phyloP scores from a whole-genome alignment of 2,888 invertebrate species.

The Lepidochitona cinerea region DNA sequence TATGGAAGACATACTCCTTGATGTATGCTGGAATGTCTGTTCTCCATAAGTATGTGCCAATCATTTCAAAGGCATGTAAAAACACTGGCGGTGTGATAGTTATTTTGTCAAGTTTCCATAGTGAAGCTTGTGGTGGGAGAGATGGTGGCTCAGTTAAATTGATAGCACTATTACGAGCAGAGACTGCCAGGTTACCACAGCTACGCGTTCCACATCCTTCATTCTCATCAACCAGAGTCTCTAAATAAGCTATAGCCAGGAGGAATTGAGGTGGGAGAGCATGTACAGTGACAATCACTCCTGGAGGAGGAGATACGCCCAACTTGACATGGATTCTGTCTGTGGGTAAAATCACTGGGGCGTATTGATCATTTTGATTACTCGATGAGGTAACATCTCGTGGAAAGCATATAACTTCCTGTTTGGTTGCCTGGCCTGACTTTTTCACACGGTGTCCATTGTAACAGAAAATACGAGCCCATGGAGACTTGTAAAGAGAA shows the following conservation, averaged over 20 bases:
- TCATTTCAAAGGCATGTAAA: conserved; percentile 59
- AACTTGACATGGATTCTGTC: conserved; percentile 63
- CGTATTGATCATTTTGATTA: conserved; percentile 62
- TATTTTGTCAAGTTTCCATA: conserved; percentile 61
- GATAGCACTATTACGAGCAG: background rate
- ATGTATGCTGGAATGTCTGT: conserved; percentile 64
- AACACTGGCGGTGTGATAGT: conserved; percentile 60
- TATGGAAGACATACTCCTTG: conserved; percentile 66
- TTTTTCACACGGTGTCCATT: conserved; percentile 66
- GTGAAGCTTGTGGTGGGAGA: conserved; percentile 4
- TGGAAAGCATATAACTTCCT: conserved; percentile 67
- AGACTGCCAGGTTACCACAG: conserved; percentile 34
- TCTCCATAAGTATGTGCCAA: conserved; percentile 64
- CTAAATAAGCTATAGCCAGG: conserved; percentile 67
- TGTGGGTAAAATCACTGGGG: conserved; percentile 64
- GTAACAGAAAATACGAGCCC: conserved; percentile 67
- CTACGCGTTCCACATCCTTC: conserved; percentile 57
- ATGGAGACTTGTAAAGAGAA: conserved; percentile 64
- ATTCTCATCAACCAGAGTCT: conserved; percentile 61
- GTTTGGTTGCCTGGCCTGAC: conserved; percentile 60
- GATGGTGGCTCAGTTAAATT: background rate
- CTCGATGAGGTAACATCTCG: conserved; percentile 57
- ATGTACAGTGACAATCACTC: conserved; percentile 64
- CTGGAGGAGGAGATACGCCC: conserved; percentile 65
- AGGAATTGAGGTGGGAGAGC: conserved; percentile 69